Percentiles rank a stretch among this genome's conserved stretches.
These are phyloP conservation scores for Protobothrops flavoviridis DNA, from an alignment of 2,113 vertebrate genomes.

Conservation along the genomic window DNA sequence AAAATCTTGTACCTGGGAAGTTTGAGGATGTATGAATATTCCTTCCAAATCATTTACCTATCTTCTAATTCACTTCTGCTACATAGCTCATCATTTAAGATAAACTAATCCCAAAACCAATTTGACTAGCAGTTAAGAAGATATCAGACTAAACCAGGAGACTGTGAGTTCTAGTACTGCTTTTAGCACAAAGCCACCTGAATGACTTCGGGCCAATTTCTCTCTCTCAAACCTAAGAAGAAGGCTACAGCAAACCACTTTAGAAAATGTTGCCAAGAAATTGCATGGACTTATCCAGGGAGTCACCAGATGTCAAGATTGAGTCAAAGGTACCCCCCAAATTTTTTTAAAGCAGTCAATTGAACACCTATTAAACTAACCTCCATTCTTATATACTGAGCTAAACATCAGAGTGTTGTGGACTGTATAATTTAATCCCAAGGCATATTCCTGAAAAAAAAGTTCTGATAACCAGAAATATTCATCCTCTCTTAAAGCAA, in stretches of 20 bases:
- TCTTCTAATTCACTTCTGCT: neutral
- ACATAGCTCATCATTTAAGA: neutral
- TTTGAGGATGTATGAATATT: neutral
- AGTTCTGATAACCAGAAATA: neutral
- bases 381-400: neutral
- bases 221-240: neutral
- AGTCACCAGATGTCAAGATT: neutral
- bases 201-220: neutral
- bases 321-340: neutral
- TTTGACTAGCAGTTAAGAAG: neutral
- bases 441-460: neutral
- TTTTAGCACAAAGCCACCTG: neutral
- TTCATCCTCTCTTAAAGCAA: neutral
- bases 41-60: neutral
- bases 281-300: neutral
- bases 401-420: neutral
- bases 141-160: neutral
- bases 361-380: neutral
- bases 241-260: neutral
- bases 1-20: neutral
- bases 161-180: neutral
- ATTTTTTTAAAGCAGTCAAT: neutral
- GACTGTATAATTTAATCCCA: neutral
- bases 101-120: neutral
- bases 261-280: neutral